Evolutionary conservation across 1,140 invertebrate species (phyloP).

Genomic region (Bombus huntii): DNA sequence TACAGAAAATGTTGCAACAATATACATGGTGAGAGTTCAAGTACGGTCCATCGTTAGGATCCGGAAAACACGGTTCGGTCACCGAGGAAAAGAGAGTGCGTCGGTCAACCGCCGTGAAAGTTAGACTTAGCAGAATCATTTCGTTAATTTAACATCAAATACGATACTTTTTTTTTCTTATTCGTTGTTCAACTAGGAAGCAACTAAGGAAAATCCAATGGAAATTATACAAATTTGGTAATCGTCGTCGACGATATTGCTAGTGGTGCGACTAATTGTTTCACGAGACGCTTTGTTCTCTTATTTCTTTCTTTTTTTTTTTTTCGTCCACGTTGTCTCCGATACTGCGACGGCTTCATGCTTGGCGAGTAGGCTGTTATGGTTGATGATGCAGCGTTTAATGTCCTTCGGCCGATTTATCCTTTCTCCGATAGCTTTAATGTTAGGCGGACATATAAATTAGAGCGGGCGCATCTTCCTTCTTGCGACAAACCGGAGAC

Average conservation of each 20-base stretch:
- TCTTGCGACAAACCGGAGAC: slow-evolving; percentile 11
- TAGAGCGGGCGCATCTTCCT: slow-evolving; percentile 39
- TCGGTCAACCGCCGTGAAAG: neutral
- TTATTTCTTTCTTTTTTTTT: neutral
- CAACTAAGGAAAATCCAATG: neutral
- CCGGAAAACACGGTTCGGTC: no score
- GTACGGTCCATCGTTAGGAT: no score
- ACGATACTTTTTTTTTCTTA: neutral
- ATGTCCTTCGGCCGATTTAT: slow-evolving; percentile 34
- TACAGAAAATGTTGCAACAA: no score
- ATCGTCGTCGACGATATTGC: neutral
- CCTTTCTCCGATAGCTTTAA: slow-evolving; percentile 14
- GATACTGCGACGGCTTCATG: slow-evolving; percentile 8
- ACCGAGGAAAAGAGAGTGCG: neutral
- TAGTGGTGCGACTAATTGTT: neutral
- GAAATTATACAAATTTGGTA: no score
- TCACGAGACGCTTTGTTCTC: neutral
- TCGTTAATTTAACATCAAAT: neutral
- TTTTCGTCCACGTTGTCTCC: neutral
- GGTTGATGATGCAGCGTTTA: slow-evolving; percentile 38
- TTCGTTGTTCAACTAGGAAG: no score
- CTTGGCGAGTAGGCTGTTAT: slow-evolving; percentile 17
- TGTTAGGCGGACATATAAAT: slow-evolving; percentile 54
- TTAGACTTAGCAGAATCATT: neutral
- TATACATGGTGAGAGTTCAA: neutral